Base-by-base conservation (phyloP, 2,888 invertebrate species). In the Neoitamus cyanurus region DNA sequence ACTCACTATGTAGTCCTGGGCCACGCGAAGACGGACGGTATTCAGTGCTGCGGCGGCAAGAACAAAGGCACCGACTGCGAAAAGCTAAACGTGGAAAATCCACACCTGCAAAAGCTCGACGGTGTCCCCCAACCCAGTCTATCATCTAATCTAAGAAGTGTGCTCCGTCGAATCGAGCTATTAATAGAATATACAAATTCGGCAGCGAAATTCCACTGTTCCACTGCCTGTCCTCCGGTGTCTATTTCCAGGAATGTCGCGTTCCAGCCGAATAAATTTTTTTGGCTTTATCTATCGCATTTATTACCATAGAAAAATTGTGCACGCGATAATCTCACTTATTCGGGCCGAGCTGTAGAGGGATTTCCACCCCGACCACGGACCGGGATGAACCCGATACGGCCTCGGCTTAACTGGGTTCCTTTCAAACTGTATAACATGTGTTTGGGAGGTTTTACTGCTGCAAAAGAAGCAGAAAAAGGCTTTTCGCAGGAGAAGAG, bases 131-230 rank as follows among this genome's bases (percentile, higher is more conserved):
- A 6, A 15, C 48, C 48, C 58, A 58, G 77, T 30, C 11, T 9
- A 80, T 69, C 82, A 37, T 34, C 69, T 69, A 82, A 82, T 82
- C 82, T 37, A 31, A 48, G 25, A 78, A 34, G 48, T 69, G 13
- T 69, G 36, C 37, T 34, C 37, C 37, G 69, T 69, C 82, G 69
- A 82, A 69, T 69, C 36, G 4, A 7, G 1, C 82, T 82, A 82
- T 48, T 68, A 82, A 82, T 82, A 82, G 82, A 69, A 37, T 34
- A 69, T 37, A 69, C 28, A 82, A 82, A 82, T 82, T 36, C 80
- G 28, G 77, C 11, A 68, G 13, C 11, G 75, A 34, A 75, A 75
- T 6, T 46, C 46, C 28, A n/a, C 28, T 31, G 69, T 68, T 69
- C 36, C 69, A 37, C 28, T 36, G 15, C 13, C 30, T 36, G 25